Evolutionary conservation across 2,888 invertebrate genomes (phyloP), one percentile per base, ranked within the genome.

Genomic region (Allophyes oxyacanthae): DNA sequence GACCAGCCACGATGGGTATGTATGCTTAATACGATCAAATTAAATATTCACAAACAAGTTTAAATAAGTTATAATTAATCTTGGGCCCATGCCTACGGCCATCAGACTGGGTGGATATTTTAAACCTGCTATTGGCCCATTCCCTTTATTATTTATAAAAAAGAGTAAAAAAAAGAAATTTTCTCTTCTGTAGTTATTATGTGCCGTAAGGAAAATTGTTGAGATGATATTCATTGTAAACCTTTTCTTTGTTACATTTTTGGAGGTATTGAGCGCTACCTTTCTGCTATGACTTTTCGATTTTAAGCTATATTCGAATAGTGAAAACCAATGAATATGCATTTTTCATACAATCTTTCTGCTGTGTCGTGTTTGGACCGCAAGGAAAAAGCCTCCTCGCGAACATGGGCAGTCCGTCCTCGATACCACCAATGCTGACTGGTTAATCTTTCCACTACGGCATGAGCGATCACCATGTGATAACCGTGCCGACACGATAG

Each of bases 141-240:
- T 71, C 53, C 67, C 56, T 78, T 82, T 77, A 69, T 57, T 64
- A 61, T 72, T 68, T 75, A 57, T 74, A 78, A 74, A 76, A 74
- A 75, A 72, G 60, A 71, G 57, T 51, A 50, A 75, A 71, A 74
- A 72, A 72, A 70, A 53, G 72, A 25, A 64, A 77, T 66, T 54
- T 38, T 73, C 72, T 70, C 65, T 64, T 71, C 49, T 64, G 58
- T 72, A 76, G 66, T 76, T 77, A 69, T 82, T 76, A 78, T 66
- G 53, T 58, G 64, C 52, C 61, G 55, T 46, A 75, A 68, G 30
- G 55, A 74, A 75, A 69, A 67, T 71, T 73, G 70, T 68, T 37
- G 64, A 76, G 75, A 79, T 69, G 76, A 64, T 76, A 78, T 78
- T 79, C 69, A 75, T 75, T 78, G 66, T 66, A 71, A 72, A 79